phyloP scores from a whole-genome alignment of 2,888 invertebrate genomes.

The Drosophila suboccidentalis region DNA sequence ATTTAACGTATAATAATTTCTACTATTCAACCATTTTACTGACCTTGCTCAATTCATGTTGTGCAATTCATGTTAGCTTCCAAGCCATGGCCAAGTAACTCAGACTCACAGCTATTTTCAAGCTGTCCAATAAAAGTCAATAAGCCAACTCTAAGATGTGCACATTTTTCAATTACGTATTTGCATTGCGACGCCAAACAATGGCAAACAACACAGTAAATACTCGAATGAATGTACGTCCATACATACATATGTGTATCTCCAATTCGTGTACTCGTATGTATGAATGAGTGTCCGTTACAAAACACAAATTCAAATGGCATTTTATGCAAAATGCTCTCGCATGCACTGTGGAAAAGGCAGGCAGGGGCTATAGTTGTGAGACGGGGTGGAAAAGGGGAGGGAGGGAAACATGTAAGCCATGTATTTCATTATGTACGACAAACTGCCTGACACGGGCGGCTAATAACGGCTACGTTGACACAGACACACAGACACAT shows the following conservation, averaged over 20 bases:
- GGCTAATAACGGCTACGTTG: constrained; percentile 67
- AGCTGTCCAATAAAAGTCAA: constrained; percentile 80
- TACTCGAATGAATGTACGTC: constrained; percentile 1
- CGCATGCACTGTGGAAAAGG: constrained; percentile 19
- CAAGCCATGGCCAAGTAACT: background rate
- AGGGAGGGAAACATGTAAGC: constrained; percentile 65
- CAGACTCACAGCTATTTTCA: constrained; percentile 24
- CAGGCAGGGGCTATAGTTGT: background rate
- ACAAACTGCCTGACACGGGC: constrained; percentile 78
- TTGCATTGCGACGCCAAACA: constrained; percentile 50
- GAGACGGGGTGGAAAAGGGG: background rate
- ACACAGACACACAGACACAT: constrained; percentile 15
- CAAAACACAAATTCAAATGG: constrained; percentile 78
- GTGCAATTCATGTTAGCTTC: background rate
- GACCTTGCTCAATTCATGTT: too few relatives aligned
- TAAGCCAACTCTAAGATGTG: constrained; percentile 70
- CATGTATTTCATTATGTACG: constrained; percentile 80
- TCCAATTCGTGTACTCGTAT: background rate
- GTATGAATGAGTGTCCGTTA: constrained; percentile 28
- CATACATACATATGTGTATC: background rate
- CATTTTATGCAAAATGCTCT: constrained; percentile 64
- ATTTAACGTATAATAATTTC: too few relatives aligned
- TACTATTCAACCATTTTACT: background rate
- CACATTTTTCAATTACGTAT: constrained; percentile 77
- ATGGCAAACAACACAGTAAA: constrained; percentile 27